Evolutionary conservation across 2,888 invertebrate genomes (phyloP), one percentile per base, ranked within the genome.

Genomic region (Eudemis profundana): DNA sequence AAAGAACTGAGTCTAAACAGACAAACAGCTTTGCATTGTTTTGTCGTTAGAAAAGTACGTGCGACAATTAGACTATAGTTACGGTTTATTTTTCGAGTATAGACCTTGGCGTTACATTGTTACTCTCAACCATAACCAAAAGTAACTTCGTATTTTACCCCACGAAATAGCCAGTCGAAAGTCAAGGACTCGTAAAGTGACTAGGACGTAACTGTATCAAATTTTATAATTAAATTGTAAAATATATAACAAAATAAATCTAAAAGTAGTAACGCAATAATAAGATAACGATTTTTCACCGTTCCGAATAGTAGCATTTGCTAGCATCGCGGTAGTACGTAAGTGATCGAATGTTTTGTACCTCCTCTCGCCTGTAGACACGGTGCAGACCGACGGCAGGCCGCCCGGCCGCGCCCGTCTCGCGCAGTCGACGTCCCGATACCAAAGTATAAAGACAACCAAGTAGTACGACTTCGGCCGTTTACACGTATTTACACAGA

Each of bases 311-410:
- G 38, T 56, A 49, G 47, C 47, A 61, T 56, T 63, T 63, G 63
- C 63, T 63, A 63, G 63, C 63, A 63, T 49, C 40, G 54, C 63
- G 40, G 40, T 63, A 63, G 63, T 63, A 56, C 15, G 63, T 63
- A 63, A 63, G 63, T 56, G 49, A 49, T 62, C 21, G 49, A 56
- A 54, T 63, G 49, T 63, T 56, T 63, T 63, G 46, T 63, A 62
- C 53, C 46, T 62, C 40, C 49, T 40, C 56, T 56, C 49, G 40
- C 36, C 62, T 46, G 38, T 21, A 51, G 15, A 51, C 42, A 42
- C 51, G 42, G 53, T 38, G 61, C 46, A 23, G 53, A 38, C 51
- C 36, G 53, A 27, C 36, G 53, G 23, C 46, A 36, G 3, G 61
- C 7, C 19, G 10, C 17, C 10, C 33, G 8, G 8, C 51, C 21